phyloP scores from a whole-genome alignment of 2,888 invertebrate genomes.

The Arge pagana region DNA sequence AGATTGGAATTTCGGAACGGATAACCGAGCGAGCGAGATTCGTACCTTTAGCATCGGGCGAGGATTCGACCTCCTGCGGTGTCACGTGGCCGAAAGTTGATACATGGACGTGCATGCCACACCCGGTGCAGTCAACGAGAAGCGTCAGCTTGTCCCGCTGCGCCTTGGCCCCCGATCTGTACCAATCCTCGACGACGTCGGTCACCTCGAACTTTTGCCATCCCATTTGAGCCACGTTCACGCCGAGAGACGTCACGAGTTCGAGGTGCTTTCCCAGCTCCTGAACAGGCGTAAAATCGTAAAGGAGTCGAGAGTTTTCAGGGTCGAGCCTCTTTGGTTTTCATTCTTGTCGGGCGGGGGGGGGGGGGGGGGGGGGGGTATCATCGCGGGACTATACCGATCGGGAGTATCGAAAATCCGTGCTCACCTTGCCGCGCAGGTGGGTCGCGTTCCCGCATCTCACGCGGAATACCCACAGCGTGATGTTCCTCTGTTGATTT shows the following conservation, averaged over 20 bases:
- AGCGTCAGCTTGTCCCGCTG: conserved; percentile 70
- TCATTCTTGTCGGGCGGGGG: no score
- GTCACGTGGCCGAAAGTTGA: conserved; percentile 57
- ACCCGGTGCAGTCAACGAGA: conserved; percentile 84
- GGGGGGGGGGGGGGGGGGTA: conserved; percentile 2
- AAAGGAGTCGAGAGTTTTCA: not conserved
- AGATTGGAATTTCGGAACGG: no score
- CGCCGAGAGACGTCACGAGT: conserved; percentile 53
- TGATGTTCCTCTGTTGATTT: conserved; percentile 60
- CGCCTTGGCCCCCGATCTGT: conserved; percentile 52
- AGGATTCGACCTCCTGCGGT: conserved; percentile 53
- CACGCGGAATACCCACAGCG: conserved; percentile 75
- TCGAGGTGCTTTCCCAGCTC: conserved; percentile 54
- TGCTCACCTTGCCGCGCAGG: conserved; percentile 65
- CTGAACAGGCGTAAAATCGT: conserved; percentile 33
- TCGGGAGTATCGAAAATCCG: not conserved
- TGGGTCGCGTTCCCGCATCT: conserved; percentile 67
- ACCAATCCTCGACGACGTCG: conserved; percentile 77
- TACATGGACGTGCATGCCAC: conserved; percentile 74
- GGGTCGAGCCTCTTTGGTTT: not conserved
- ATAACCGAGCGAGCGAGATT: not conserved
- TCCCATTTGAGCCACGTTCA: conserved; percentile 71
- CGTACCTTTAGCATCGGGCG: conserved; percentile 51
- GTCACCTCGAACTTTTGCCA: conserved; percentile 90
- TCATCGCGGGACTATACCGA: not conserved